Conservation (phyloP, 92 coral and sea anemone genomes). For the Palythoa grandis region DNA sequence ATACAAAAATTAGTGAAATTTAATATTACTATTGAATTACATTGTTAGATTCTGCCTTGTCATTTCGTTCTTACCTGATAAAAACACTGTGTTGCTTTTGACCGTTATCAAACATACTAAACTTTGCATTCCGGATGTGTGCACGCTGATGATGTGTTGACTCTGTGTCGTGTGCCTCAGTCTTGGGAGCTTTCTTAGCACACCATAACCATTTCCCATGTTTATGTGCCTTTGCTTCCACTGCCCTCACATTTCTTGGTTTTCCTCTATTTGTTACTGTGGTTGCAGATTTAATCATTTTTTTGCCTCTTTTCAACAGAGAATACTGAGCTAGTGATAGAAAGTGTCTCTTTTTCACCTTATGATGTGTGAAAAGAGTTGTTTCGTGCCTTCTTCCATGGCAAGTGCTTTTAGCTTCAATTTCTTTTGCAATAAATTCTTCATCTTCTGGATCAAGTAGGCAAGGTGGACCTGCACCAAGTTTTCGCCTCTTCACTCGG, state of each 20-base stretch:
- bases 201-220: conserved; percentile 39
- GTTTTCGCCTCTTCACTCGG: conserved; percentile 30
- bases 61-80: conserved; percentile 49
- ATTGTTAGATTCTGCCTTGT: conserved; percentile 43
- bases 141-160: conserved; percentile 53
- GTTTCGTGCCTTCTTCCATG: conserved; percentile 46
- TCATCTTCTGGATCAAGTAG: conserved; percentile 23
- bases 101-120: conserved; percentile 39
- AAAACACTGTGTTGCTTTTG: conserved; percentile 38
- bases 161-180: conserved; percentile 29
- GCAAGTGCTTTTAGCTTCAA: conserved; percentile 21
- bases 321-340: conserved; percentile 41
- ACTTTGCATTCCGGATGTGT: conserved; percentile 49
- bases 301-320: conserved; percentile 40
- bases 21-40: neutral
- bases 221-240: conserved; percentile 28
- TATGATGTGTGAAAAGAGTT: conserved; percentile 38
- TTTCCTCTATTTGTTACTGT: conserved; percentile 43
- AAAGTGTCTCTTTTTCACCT: conserved; percentile 49
- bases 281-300: conserved; percentile 42
- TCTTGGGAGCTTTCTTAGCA: conserved; percentile 38
- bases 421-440: conserved; percentile 28
- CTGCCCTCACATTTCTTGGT: conserved; percentile 35
- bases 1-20: neutral
- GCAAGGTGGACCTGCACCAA: conserved; percentile 39